Base-by-base conservation (phyloP, 1,140 invertebrate species). In the Neoseiulus cucumeris region DNA sequence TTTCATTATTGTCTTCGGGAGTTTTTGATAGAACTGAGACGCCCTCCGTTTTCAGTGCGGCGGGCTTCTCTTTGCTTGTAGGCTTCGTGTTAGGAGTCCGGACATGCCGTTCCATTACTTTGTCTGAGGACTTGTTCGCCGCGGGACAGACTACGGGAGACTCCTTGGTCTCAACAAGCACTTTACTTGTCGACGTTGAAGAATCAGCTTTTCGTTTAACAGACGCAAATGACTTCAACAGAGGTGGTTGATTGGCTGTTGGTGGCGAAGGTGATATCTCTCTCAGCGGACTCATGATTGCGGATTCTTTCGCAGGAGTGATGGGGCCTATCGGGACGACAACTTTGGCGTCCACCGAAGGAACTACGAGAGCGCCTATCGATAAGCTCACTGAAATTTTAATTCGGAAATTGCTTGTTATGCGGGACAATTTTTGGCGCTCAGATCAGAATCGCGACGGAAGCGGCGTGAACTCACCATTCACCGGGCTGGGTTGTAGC, bases 311-410 rank as follows among this genome's bases (percentile, higher is more conserved):
- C 51, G 51, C 51, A 14, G 51, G 51, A 25, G 51, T 59, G 25
- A 59, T 59, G 12, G 51, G 51, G 51, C 51, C 51, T 59, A 59
- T 59, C 51, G 51, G 51, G 25, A 59, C 51, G 9, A 59, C 51
- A 59, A 59, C 25, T 5, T 25, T 14, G 33, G 33, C 22, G 25
- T 14, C 25, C 22, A 20, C 51, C 51, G 51, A 20, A 14, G 22
- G 33, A 25, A 14, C 51, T 18, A 33, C 33, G 33, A 39, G 33
- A 4, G 33, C 33, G 33, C 33, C 33, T 39, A 39, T 39, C 33
- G 33, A 39, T 39, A 39, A 25, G 51, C 22, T 59, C 33, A 59
- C 51, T 59, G 51, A 2, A 59, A 59, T 20, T 4, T 20, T 47
- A 4, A 47, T 47, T 7, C 4, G 28, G 45, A 14, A 7, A 14